A percentile compares a stretch with the other conserved stretches of the same genome.
Conservation (phyloP, 1,140 invertebrate genomes). For the Drosophila jambulina region DNA sequence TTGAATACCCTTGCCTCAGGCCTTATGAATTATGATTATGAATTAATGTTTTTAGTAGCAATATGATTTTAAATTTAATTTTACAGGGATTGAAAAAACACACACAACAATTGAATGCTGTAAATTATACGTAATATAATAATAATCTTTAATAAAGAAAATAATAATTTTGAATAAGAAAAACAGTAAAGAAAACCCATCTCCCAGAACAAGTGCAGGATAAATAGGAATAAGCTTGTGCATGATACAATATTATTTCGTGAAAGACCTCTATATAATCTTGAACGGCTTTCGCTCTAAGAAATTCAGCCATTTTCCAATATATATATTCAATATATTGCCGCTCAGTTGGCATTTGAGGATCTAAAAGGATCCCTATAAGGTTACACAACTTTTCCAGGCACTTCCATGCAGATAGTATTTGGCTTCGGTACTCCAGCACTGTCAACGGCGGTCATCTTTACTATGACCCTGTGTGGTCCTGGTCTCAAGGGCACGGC, state of each 20-base stretch:
- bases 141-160: not conserved
- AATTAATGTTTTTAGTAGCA: not conserved
- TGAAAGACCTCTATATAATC: not conserved
- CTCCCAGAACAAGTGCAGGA: not conserved
- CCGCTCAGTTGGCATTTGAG: not conserved
- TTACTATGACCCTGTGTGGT: not conserved
- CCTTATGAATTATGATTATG: conserved; percentile 5
- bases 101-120: not conserved
- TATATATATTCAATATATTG: not conserved
- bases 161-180: not conserved
- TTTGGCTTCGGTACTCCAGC: not conserved
- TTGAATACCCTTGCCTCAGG: conserved; percentile 1
- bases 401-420: not conserved
- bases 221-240: not conserved
- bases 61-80: not conserved
- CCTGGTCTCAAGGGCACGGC: not conserved
- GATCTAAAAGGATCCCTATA: not conserved
- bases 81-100: not conserved
- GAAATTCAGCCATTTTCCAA: too few species aligned
- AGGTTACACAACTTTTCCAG: not conserved
- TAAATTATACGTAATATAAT: not conserved
- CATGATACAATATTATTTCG: not conserved
- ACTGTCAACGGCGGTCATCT: too few species aligned
- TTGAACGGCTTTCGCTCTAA: not conserved
- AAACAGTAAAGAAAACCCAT: not conserved